Base-by-base conservation (phyloP, 2,113 vertebrate genomes). In the Pelecanoides urinatrix region DNA sequence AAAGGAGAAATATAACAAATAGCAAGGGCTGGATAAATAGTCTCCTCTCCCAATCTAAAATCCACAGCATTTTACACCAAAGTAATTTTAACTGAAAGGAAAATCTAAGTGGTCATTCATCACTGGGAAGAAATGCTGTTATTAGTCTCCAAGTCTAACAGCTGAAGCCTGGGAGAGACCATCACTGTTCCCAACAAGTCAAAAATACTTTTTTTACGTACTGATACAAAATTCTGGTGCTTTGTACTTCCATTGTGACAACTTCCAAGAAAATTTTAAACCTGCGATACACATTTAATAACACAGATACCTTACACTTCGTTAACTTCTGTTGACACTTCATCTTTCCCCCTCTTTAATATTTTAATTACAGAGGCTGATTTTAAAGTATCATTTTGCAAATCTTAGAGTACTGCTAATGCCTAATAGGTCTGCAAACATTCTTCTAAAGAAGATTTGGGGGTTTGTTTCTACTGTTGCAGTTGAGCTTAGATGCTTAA, bases 11-110 rank as follows among this genome's bases (percentile, higher is more conserved):
- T 53, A 91, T 25, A 94, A 85, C 65, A 95, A 71, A 96, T 20
- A 90, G 75, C 47, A 72, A 93, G 23, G 38, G 16, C 58, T 92
- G 71, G 72, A 90, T n/a, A 91, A 94, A 90, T 11, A 84, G 72
- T 72, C 36, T 86, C 56, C 52, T 88, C 72, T 90, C 65, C 63
- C 85, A 92, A 34, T 90, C 86, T 88, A 74, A 93, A 95, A 96
- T 73, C 94, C 45, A 49, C 81, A 88, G 89, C 79, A 76, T 90
- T 97, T 95, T 91, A 92, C 53, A 90, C 65, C 23, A 26, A 95
- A 96, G 92, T 71, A 90, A 96, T 94, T 94, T 94, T 91, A 93
- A 92, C 87, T 83, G 80, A 91, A 95, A 91, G 66, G 88, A 93
- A 95, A 91, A 89, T 78, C 55, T 76, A 88, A 92, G 82, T 90